Conservation (phyloP, 2,113 vertebrate genomes). For the Aegithalos caudatus region DNA sequence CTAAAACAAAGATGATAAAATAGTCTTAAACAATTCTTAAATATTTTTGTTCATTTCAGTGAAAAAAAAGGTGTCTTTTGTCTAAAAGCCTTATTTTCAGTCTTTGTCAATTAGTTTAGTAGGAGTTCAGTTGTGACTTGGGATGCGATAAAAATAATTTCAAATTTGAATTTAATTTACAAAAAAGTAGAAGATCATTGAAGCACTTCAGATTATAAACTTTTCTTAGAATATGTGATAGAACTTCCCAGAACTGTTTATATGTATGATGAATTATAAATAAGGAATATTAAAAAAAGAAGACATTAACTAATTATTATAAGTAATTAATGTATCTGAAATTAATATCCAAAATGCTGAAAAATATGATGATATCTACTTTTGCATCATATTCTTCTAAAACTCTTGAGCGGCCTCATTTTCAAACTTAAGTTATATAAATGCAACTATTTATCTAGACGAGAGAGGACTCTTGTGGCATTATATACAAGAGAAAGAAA, state of each 20-base stretch:
- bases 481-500: neutral
- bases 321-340: conserved; percentile 8
- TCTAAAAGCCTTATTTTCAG: neutral
- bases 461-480: neutral
- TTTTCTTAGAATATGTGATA: neutral
- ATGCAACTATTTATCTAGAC: neutral
- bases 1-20: neutral
- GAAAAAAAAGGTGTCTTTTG: neutral
- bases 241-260: neutral
- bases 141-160: neutral
- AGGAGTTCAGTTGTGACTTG: neutral
- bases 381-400: neutral
- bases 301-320: neutral
- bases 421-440: conserved; percentile 9
- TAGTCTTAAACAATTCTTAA: neutral
- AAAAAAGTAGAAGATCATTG: neutral
- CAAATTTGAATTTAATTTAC: conserved; percentile 29
- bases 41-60: neutral
- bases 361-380: neutral
- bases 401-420: neutral
- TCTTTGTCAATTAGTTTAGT: neutral
- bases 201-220: neutral
- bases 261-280: neutral
- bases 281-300: neutral
- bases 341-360: neutral